These are phyloP conservation scores for Eilema caniola DNA, from an alignment of 2,888 invertebrate genomes.

Conservation along the genomic window DNA sequence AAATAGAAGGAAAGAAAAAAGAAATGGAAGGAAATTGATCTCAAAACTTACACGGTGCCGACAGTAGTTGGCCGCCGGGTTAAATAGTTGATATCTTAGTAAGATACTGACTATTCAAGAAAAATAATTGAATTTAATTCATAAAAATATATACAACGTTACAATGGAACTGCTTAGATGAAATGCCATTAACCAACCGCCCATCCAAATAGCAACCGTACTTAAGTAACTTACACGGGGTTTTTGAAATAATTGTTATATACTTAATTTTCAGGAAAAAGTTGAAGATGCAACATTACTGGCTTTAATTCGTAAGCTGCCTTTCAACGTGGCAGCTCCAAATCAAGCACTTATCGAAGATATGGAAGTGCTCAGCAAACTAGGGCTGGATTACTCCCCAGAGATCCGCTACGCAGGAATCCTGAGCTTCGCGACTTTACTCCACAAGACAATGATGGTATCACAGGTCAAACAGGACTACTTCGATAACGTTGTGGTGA, in stretches of 20 bases:
- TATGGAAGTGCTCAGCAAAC: slow-evolving; percentile 82
- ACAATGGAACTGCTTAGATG: too few relatives aligned
- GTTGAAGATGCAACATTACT: slow-evolving; percentile 89
- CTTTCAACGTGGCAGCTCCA: slow-evolving; percentile 89
- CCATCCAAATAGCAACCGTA: too few relatives aligned
- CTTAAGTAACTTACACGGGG: too few relatives aligned
- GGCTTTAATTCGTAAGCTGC: slow-evolving; percentile 89
- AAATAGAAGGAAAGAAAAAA: too few relatives aligned
- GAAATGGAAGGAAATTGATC: too few relatives aligned
- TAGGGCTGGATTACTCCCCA: slow-evolving; percentile 71
- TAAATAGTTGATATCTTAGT: too few relatives aligned
- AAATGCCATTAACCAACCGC: too few relatives aligned
- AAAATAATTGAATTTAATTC: too few relatives aligned
- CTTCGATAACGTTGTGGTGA: slow-evolving; percentile 90
- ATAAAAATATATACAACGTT: too few relatives aligned
- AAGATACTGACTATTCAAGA: too few relatives aligned
- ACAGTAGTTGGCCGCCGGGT: too few relatives aligned
- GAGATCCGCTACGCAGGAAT: slow-evolving; percentile 90
- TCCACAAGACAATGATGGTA: slow-evolving; percentile 88
- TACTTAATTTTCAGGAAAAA: slow-evolving; percentile 75
- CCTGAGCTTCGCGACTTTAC: slow-evolving; percentile 89
- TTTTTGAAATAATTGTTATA: not conserved
- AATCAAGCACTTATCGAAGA: slow-evolving; percentile 83
- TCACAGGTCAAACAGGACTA: slow-evolving; percentile 86
- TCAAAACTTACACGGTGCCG: too few relatives aligned